These are phyloP conservation scores for Corynorhinus townsendii DNA, from an alignment of 2,113 vertebrate species.

Conservation along the genomic window DNA sequence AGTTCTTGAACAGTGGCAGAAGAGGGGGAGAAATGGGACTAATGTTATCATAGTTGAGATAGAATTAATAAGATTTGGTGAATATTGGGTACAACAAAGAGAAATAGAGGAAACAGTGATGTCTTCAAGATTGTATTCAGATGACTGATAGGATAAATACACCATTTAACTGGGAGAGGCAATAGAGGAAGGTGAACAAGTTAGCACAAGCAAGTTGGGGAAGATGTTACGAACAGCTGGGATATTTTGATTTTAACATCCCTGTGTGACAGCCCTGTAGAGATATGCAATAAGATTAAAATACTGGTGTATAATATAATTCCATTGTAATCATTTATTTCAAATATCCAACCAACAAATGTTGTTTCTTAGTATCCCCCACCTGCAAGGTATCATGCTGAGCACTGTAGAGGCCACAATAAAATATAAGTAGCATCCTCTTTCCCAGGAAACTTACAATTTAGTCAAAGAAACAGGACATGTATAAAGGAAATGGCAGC, in stretches of 20 bases:
- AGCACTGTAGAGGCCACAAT: background rate
- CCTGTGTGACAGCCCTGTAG: background rate
- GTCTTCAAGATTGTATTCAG: background rate
- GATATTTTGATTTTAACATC: background rate
- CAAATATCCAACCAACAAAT: background rate
- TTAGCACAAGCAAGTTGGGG: background rate
- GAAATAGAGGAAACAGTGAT: background rate
- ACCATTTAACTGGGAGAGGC: background rate
- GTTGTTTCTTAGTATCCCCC: background rate
- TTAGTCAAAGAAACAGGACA: background rate
- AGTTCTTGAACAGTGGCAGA: background rate
- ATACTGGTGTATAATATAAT: background rate
- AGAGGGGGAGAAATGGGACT: background rate
- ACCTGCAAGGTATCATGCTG: background rate
- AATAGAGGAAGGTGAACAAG: background rate
- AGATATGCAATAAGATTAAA: background rate
- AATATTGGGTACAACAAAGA: background rate
- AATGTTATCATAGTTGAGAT: accelerated
- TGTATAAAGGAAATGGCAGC: background rate
- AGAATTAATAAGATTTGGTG: background rate
- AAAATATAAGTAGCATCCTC: background rate
- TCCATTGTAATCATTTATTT: background rate
- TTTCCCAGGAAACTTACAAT: background rate
- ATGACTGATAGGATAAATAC: background rate
- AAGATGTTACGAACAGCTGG: background rate